Conservation (phyloP, 2,113 vertebrate genomes). For the Petaurus breviceps region DNA sequence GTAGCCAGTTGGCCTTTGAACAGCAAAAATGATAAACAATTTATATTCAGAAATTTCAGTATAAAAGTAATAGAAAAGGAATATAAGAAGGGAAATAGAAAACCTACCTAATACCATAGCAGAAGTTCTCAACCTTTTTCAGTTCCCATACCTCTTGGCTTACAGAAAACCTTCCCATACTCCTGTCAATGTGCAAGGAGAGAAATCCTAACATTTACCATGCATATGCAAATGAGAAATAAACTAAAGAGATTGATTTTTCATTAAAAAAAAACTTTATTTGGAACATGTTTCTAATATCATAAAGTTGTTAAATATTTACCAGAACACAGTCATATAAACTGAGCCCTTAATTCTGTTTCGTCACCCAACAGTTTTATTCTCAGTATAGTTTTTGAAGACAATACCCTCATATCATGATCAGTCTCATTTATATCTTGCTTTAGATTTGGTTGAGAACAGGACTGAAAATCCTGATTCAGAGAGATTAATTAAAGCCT, state of each 20-base stretch:
- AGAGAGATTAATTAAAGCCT: neutral
- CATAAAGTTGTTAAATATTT: neutral
- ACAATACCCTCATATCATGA: neutral
- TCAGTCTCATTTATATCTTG: neutral
- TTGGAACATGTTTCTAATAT: neutral
- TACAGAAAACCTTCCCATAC: neutral
- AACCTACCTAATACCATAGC: neutral
- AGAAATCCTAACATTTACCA: neutral
- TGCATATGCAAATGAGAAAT: neutral
- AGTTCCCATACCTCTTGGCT: neutral
- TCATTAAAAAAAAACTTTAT: neutral
- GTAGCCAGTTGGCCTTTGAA: neutral
- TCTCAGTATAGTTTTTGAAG: neutral
- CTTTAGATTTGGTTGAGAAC: neutral
- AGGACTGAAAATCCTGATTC: neutral
- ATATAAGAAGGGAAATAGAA: neutral
- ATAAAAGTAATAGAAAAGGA: neutral
- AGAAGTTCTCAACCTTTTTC: neutral
- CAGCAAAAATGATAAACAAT: constrained; percentile 1
- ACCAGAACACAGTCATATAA: neutral
- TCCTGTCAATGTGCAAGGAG: neutral
- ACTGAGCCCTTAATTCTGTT: neutral
- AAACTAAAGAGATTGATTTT: neutral
- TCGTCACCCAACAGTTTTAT: neutral
- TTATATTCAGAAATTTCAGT: neutral